phyloP scores from a whole-genome alignment of 2,113 vertebrate genomes.

The Lucifuga dentata region DNA sequence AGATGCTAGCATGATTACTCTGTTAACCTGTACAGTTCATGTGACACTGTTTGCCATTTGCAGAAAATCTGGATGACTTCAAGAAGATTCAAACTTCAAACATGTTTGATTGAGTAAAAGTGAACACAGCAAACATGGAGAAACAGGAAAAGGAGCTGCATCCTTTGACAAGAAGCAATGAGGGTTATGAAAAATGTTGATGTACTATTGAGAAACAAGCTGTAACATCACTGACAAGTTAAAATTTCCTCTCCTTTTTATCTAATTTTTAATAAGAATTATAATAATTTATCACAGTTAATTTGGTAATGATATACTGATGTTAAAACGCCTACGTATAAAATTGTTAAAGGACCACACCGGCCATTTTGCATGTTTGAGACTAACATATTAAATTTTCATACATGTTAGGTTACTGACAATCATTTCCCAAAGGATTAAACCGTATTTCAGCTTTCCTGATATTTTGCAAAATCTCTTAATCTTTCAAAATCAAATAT shows the following conservation, averaged over 20 bases:
- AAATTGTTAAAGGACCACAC: no score
- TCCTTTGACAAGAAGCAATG: background rate
- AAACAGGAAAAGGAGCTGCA: background rate
- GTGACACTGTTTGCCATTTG: background rate
- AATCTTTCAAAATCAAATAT: no score
- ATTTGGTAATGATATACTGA: constrained; percentile 9
- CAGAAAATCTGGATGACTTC: no score
- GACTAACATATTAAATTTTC: no score
- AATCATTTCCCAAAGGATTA: no score
- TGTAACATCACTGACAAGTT: background rate
- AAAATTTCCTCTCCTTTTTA: background rate
- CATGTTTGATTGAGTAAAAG: background rate
- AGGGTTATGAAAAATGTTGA: background rate
- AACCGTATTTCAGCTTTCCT: no score
- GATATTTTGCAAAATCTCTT: no score
- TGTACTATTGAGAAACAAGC: constrained; percentile 10
- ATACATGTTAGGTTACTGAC: no score
- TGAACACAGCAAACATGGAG: background rate
- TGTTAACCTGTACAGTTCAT: no score
- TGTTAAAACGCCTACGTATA: constrained; percentile 39
- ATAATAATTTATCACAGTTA: background rate
- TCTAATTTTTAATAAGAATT: background rate
- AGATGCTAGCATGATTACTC: no score
- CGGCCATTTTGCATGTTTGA: no score
- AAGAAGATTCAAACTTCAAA: background rate